Conservation (phyloP, 2,888 invertebrate genomes). For the Cybosia mesomella region DNA sequence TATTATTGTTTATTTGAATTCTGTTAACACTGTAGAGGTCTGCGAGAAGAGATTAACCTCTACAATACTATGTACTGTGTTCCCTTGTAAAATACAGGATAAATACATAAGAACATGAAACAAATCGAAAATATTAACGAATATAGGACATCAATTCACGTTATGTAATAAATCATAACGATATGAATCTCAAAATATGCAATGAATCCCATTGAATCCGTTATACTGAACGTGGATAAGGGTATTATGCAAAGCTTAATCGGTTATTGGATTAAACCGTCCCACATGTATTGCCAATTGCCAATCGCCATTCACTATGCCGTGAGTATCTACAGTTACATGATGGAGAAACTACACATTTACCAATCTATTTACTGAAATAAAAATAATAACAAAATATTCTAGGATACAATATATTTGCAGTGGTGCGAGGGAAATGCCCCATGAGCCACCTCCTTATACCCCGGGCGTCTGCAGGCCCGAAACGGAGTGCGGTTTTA, state of each 20-base stretch:
- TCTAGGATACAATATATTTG: too few relatives aligned
- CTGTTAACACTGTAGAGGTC: too few relatives aligned
- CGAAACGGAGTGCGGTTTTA: too few relatives aligned
- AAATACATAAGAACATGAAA: not conserved
- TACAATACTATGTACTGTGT: not conserved
- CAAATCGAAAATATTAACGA: conserved; percentile 3
- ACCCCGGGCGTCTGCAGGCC: too few relatives aligned
- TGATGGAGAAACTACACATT: too few relatives aligned
- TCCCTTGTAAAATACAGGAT: not conserved
- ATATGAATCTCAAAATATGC: conserved; percentile 40
- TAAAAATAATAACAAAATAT: too few relatives aligned
- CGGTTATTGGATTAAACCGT: conserved; percentile 60
- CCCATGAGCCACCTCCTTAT: too few relatives aligned
- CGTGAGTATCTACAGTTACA: not conserved
- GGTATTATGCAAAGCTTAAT: conserved; percentile 71
- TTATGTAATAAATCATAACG: conserved; percentile 7
- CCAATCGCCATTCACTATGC: not conserved
- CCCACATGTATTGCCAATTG: conserved; percentile 21
- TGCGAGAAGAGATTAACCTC: too few relatives aligned
- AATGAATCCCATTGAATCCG: conserved; percentile 48
- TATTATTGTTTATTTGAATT: too few relatives aligned
- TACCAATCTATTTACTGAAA: too few relatives aligned
- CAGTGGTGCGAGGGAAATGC: too few relatives aligned
- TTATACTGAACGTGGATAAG: conserved; percentile 48
- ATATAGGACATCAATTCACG: not conserved